A percentile compares a stretch with the other conserved stretches of the same genome.
Evolutionary conservation across 2,797 vertebrate species (phyloP).

Genomic region (Ambastaia sidthimunki): DNA sequence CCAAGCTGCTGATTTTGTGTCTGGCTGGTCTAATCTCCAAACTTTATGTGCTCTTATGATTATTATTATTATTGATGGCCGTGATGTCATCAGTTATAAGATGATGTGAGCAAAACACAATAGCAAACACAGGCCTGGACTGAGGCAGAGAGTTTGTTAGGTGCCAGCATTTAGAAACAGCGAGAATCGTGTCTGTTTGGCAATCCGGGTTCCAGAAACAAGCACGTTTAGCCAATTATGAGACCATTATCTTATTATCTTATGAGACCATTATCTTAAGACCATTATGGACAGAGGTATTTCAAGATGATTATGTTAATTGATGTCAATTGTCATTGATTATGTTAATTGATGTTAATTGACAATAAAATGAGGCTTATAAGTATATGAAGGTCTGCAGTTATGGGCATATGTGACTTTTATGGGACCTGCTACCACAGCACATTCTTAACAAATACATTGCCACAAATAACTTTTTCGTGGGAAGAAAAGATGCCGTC

Average conservation of each 20-base stretch:
- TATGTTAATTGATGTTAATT: no score
- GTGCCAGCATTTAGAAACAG: not conserved
- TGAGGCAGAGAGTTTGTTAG: not conserved
- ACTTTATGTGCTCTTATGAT: slow-evolving; percentile 13
- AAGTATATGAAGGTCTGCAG: not conserved
- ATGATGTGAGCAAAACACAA: not conserved
- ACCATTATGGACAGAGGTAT: not conserved
- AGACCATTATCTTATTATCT: no score
- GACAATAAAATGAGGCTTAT: not conserved
- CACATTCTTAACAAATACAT: not conserved
- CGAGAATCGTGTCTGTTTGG: not conserved
- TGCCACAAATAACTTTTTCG: not conserved
- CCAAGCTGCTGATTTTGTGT: slow-evolving; percentile 32
- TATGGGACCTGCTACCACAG: not conserved
- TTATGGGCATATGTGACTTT: not conserved
- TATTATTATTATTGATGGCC: slow-evolving; percentile 10
- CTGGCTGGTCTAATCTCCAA: slow-evolving; percentile 31
- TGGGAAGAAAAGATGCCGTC: slow-evolving; percentile 4
- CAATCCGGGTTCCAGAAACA: not conserved
- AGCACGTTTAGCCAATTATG: not conserved
- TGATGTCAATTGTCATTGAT: no score
- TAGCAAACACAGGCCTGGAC: not conserved
- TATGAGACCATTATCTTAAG: no score
- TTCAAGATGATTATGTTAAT: slow-evolving; percentile 2
- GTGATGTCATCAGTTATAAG: slow-evolving; percentile 13